These are phyloP conservation scores for Dasyprocta punctata DNA, from an alignment of 2,113 vertebrate genomes.

Conservation along the genomic window DNA sequence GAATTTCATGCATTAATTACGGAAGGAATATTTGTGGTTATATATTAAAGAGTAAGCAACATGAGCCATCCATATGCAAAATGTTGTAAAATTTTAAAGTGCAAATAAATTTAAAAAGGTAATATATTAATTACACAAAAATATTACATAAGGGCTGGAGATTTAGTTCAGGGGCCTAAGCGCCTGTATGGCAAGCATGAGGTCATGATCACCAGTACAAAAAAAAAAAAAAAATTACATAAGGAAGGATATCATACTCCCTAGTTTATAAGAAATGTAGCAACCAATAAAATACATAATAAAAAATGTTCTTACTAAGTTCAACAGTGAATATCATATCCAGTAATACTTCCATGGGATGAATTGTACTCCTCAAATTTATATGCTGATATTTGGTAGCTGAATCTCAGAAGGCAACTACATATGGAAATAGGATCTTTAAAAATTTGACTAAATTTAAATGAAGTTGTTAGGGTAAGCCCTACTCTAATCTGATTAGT, in stretches of 20 bases:
- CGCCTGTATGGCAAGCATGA: too few species aligned
- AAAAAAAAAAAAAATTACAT: background rate
- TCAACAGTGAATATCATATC: background rate
- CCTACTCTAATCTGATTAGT: background rate
- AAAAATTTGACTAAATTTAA: background rate
- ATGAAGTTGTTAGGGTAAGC: background rate
- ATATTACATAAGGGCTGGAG: background rate
- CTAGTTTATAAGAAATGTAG: background rate
- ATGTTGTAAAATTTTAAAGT: conserved; percentile 38
- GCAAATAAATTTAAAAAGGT: background rate
- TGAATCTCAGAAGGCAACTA: background rate
- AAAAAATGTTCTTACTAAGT: background rate
- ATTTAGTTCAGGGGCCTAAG: too few species aligned
- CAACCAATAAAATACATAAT: background rate
- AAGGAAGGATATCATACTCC: background rate
- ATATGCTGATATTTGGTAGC: background rate
- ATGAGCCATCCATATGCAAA: background rate
- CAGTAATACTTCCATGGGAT: background rate
- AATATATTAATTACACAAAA: conserved; percentile 31
- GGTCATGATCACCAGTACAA: too few species aligned
- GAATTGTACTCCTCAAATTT: background rate
- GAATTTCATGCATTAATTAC: background rate
- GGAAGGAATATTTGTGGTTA: background rate
- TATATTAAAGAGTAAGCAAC: background rate
- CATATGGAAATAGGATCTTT: background rate